Percentiles rank a stretch among this genome's conserved stretches.
phyloP scores from a whole-genome alignment of 2,888 invertebrate species.

The Crossocerus cetratus region DNA sequence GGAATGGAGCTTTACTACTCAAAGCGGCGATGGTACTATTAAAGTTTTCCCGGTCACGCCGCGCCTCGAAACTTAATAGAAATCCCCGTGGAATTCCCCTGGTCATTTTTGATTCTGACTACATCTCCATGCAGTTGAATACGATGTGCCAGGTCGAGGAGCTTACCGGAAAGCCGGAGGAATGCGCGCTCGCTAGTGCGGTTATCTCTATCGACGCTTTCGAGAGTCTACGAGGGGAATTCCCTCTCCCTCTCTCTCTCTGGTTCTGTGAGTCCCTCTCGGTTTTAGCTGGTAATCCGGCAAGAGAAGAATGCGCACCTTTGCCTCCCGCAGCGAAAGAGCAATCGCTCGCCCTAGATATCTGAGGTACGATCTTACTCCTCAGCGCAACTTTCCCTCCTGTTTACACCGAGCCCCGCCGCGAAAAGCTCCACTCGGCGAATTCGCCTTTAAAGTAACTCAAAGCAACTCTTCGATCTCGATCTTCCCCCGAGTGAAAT shows the following conservation, averaged over 20 bases:
- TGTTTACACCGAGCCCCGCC: no score
- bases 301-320: conserved; percentile 61
- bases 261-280: conserved; percentile 16
- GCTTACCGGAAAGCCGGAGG: conserved; percentile 12
- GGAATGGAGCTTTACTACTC: neutral
- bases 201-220: conserved; percentile 63
- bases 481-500: no score
- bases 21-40: neutral
- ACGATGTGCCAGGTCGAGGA: conserved; percentile 11
- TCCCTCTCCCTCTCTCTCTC: no score
- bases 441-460: no score
- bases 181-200: conserved; percentile 11
- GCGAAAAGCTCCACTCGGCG: no score
- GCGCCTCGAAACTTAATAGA: conserved; percentile 69
- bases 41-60: no score
- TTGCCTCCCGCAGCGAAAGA: conserved; percentile 22
- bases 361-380: neutral
- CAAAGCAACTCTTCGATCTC: no score
- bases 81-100: conserved; percentile 54
- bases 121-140: conserved; percentile 12
- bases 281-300: conserved; percentile 64
- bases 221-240: neutral
- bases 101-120: conserved; percentile 25
- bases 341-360: conserved; percentile 29
- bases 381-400: neutral